Evolutionary conservation across 2,113 vertebrate genomes (phyloP).

Genomic region (Arizona elegans): DNA sequence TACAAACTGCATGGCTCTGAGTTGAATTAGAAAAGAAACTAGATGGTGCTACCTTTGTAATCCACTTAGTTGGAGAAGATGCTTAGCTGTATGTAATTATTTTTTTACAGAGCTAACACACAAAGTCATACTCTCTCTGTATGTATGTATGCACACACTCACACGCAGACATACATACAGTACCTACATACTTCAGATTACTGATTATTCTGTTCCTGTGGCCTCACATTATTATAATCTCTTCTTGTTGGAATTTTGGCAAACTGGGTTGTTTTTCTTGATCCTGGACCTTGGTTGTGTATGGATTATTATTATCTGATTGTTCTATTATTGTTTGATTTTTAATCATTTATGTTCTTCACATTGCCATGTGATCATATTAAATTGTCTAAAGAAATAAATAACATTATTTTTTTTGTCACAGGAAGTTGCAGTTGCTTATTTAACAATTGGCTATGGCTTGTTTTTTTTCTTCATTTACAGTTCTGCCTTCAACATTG

Average conservation of each 20-base stretch:
- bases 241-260: not conserved
- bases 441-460: slow-evolving; percentile 11
- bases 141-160: not conserved
- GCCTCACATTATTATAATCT: slow-evolving; percentile 32
- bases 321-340: not conserved
- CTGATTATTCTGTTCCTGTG: slow-evolving; percentile 44
- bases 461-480: slow-evolving; percentile 25
- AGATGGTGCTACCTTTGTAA: slow-evolving; percentile 40
- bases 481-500: not conserved
- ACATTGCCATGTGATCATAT: not conserved
- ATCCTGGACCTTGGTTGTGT: not conserved
- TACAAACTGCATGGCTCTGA: slow-evolving; percentile 25
- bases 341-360: not conserved
- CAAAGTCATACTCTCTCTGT: not conserved
- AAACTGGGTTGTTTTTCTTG: not conserved
- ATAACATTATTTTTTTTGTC: slow-evolving; percentile 30
- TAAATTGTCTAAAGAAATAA: not conserved
- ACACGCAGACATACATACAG: not conserved
- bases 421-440: slow-evolving; percentile 44
- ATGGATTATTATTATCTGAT: not conserved
- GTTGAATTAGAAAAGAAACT: slow-evolving; percentile 13
- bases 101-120: not conserved
- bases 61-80: slow-evolving; percentile 55
- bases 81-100: not conserved
- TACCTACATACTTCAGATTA: slow-evolving; percentile 34